phyloP scores from a whole-genome alignment of 1,140 invertebrate species.

The Drosophila chauvacae region DNA sequence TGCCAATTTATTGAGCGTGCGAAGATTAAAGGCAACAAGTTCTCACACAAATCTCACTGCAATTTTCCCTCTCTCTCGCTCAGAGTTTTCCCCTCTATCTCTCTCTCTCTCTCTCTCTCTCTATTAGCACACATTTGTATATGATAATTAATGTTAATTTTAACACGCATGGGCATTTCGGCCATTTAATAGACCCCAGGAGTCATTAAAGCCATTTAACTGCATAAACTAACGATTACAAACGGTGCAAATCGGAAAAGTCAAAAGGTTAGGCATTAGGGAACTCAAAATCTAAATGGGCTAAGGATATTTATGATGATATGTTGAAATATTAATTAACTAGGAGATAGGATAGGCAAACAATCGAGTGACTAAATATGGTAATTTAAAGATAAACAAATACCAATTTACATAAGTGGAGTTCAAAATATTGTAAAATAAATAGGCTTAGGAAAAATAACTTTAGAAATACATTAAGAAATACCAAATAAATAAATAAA shows the following conservation, averaged over 20 bases:
- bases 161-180: constrained; percentile 39
- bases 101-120: background rate
- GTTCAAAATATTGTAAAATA: too few species aligned
- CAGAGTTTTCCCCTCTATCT: background rate
- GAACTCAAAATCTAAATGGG: background rate
- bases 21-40: constrained; percentile 51
- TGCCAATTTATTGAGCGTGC: constrained; percentile 47
- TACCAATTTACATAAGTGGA: too few species aligned
- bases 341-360: background rate
- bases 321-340: background rate
- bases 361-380: background rate
- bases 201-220: constrained; percentile 46
- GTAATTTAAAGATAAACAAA: background rate
- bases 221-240: constrained; percentile 21
- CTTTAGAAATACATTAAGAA: too few species aligned
- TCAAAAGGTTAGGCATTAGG: constrained; percentile 15
- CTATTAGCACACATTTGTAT: constrained; percentile 1
- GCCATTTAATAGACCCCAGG: constrained; percentile 31
- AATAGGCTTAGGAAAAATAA: too few species aligned
- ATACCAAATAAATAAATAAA: too few species aligned
- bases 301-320: too few species aligned
- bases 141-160: constrained; percentile 44
- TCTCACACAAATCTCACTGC: constrained; percentile 34
- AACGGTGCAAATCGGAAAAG: constrained; percentile 20
- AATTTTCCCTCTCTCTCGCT: background rate